phyloP scores from a whole-genome alignment of 2,888 invertebrate genomes.

The Chirona hameri region DNA sequence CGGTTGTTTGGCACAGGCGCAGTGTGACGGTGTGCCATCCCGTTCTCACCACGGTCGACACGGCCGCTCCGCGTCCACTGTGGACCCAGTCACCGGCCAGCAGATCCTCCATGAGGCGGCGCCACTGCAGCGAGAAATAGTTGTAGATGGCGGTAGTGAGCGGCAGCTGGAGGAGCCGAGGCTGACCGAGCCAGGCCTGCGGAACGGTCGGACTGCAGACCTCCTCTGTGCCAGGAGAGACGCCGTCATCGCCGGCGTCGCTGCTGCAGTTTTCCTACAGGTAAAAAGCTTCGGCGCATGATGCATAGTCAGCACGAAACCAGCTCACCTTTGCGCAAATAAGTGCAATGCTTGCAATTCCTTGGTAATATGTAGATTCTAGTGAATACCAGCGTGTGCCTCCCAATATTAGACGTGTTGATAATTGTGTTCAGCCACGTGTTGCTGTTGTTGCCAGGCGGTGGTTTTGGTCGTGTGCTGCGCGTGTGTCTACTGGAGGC shows the following conservation, averaged over 20 bases:
- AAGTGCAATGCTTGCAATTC: no score
- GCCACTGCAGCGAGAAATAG: constrained; percentile 12
- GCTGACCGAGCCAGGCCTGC: neutral
- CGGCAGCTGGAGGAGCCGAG: neutral
- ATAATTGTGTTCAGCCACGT: no score
- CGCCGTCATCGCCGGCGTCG: constrained; percentile 2
- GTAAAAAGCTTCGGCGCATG: no score
- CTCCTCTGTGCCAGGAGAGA: neutral
- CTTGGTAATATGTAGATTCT: no score
- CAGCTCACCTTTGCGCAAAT: no score
- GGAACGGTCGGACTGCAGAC: neutral
- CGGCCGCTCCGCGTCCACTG: neutral
- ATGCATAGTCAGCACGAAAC: no score
- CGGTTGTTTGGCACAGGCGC: neutral
- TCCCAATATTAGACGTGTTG: no score
- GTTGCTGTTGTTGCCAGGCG: neutral
- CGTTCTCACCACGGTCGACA: neutral
- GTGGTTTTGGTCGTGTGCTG: neutral
- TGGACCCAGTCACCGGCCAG: neutral
- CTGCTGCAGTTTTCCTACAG: neutral
- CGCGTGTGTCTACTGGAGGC: neutral
- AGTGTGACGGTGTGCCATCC: neutral
- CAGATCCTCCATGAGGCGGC: neutral
- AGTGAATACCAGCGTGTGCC: no score
- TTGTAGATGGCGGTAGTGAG: neutral